Evolutionary conservation across 2,888 invertebrate species (phyloP), one percentile per base, ranked within the genome.

Genomic region (Pristionchus mayeri): DNA sequence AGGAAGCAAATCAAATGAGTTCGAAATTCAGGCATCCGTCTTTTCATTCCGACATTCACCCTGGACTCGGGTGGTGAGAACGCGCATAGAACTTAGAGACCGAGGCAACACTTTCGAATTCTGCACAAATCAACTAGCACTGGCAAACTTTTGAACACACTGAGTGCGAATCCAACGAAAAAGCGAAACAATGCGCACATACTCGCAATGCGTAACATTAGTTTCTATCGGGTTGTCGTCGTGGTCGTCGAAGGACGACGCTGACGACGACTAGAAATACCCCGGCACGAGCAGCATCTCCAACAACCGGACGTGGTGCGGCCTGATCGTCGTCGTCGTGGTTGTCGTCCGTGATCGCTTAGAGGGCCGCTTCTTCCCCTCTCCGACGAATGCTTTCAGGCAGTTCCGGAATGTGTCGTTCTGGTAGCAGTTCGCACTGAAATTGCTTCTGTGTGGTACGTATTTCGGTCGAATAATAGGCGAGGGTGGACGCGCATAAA

Each of bases 341-440:
- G 13, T 13, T n/a, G n/a, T n/a, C 2, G 37, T 67, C 21, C 67
- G 67, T 13, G 71, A 71, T 71, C 71, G 21, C 71, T 71, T 71
- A 9, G 40, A 40, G 21, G 21, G 37, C 40, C 71, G 40, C 24
- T 40, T 40, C 40, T 71, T 71, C 40, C 71, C 71, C 71, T 71
- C 71, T 6, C 71, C 71, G 40, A 71, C 40, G 37, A 71, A 71
- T 3, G 71, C 71, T 9, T 71, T 71, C 11, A 71, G n/a, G 44
- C 71, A 71, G 24, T 71, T 71, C 71, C 71, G 71, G 40, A 71
- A 71, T 40, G 71, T 71, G 13, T 71, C 71, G 40, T 71, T 71
- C 40, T 71, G 71, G 24, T 71, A 71, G 71, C 71, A 71, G 13
- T 71, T 40, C 16, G 71, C 71, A 44, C 71, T 71, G 71, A n/a